phyloP scores from a whole-genome alignment of 2,797 vertebrate species.

The Urophycis tenuis region DNA sequence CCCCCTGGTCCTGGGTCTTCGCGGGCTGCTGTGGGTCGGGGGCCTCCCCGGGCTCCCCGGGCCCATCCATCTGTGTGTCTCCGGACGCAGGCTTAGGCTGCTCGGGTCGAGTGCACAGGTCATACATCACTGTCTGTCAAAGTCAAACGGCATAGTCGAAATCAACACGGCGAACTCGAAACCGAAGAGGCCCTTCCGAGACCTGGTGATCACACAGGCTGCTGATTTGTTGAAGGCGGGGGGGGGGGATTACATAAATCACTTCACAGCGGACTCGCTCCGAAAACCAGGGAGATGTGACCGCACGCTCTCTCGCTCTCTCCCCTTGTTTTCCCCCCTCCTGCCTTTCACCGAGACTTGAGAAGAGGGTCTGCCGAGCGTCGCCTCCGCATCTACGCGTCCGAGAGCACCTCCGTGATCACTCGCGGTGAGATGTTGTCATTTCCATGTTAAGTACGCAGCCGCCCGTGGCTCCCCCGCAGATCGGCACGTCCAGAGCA shows the following conservation, averaged over 20 bases:
- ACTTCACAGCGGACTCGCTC: constrained; percentile 29
- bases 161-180: constrained; percentile 44
- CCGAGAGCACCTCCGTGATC: constrained; percentile 26
- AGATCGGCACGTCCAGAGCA: constrained; percentile 13
- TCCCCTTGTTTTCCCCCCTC: constrained; percentile 11
- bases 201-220: constrained; percentile 37
- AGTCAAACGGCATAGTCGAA: constrained; percentile 34
- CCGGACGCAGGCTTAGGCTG: constrained; percentile 45
- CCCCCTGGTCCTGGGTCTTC: constrained; percentile 25
- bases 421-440: constrained; percentile 16
- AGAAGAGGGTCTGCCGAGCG: constrained; percentile 4
- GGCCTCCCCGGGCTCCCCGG: constrained; percentile 38
- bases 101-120: constrained; percentile 67
- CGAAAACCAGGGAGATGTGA: constrained; percentile 18
- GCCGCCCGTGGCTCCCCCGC: constrained; percentile 9
- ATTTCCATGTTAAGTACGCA: constrained; percentile 22
- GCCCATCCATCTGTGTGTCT: constrained; percentile 53
- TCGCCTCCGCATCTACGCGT: constrained; percentile 29
- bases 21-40: constrained; percentile 44
- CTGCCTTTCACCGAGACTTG: constrained; percentile 19
- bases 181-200: constrained; percentile 24
- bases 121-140: constrained; percentile 66
- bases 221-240: constrained; percentile 35
- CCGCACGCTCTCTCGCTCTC: not conserved
- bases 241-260: constrained; percentile 36